These are phyloP conservation scores for Pardosa pseudoannulata DNA, from an alignment of 2,888 invertebrate species.

Conservation along the genomic window DNA sequence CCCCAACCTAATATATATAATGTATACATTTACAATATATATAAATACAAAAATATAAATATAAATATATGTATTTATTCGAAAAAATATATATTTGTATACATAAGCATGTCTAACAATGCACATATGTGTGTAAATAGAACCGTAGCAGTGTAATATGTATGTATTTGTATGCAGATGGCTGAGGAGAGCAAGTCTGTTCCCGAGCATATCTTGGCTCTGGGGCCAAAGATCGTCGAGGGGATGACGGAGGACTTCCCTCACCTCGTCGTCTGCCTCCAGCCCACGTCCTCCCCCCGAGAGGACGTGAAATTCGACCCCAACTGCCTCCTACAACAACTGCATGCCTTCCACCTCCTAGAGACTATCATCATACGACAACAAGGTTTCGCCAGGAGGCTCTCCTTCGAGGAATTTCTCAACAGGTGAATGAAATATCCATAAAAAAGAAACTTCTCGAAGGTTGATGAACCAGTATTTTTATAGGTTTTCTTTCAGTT, in stretches of 20 bases:
- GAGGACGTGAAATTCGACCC: constrained; percentile 45
- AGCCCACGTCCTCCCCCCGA: constrained; percentile 1
- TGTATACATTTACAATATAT: too few relatives aligned
- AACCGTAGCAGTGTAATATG: too few relatives aligned
- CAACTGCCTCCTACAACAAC: constrained; percentile 30
- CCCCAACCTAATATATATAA: too few relatives aligned
- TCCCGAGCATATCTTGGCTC: constrained; percentile 8
- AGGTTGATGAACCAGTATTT: neutral
- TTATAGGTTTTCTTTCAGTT: neutral
- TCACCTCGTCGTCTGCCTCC: constrained; percentile 57
- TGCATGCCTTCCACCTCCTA: constrained; percentile 44
- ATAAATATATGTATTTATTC: too few relatives aligned
- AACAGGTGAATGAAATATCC: constrained; percentile 61
- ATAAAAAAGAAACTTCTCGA: too few relatives aligned
- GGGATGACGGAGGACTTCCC: constrained; percentile 56
- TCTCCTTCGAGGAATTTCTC: constrained; percentile 55
- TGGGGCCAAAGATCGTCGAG: constrained; percentile 32
- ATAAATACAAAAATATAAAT: too few relatives aligned
- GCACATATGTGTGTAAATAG: too few relatives aligned
- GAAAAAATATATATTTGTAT: too few relatives aligned
- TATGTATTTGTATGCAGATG: too few relatives aligned
- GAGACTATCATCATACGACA: constrained; percentile 58
- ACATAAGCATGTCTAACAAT: too few relatives aligned
- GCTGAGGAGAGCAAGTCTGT: constrained; percentile 1
- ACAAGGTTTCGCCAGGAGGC: constrained; percentile 54